Evolutionary conservation across 2,888 invertebrate genomes (phyloP), one percentile per base, ranked within the genome.

Genomic region (Argynnis bischoffii): DNA sequence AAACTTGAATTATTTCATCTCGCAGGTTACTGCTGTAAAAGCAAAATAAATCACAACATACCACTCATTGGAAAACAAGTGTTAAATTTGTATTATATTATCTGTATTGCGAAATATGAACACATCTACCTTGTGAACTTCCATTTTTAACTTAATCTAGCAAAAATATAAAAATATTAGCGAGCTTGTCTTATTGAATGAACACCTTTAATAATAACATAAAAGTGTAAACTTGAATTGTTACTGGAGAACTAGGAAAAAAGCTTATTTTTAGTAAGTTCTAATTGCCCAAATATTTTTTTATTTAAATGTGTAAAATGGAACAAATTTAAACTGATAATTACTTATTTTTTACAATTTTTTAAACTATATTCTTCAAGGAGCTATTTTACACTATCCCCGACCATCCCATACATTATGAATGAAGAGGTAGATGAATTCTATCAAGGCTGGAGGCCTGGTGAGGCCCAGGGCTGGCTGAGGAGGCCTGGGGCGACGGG

Each of bases 341-440:
- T 18, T 31, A 26, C 26, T 31, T 4, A n/a, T 6, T 16, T 51
- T 18, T 51, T 51, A 16, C n/a, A 18, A n/a, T 4, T 51, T 51
- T 51, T n/a, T 1, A 51, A n/a, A 18, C 1, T 26, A n/a, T 51
- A n/a, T 51, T 6, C 41, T 56, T 18, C 21, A 56, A 5, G 15
- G 18, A 21, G 21, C 21, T 47, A 35, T 8, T 21, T 26, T 26
- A 59, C 21, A 15, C 26, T 26, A 48, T 13, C 59, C 59, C 3
- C 8, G 8, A 11, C 35, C 35, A 11, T 59, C 59, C 59, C n/a
- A 31, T 31, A 48, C 6, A 48, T 47, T 31, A 14, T 18, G 21
- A n/a, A n/a, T n/a, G 26, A 6, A 59, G 26, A 48, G 59, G 47
- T 59, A 59, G 48, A 48, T 59, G n/a, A n/a, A 57, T 46, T 57